Percentiles rank a stretch among this genome's conserved stretches.
phyloP scores from a whole-genome alignment of 1,140 invertebrate genomes.

The Cotesia chilonis region DNA sequence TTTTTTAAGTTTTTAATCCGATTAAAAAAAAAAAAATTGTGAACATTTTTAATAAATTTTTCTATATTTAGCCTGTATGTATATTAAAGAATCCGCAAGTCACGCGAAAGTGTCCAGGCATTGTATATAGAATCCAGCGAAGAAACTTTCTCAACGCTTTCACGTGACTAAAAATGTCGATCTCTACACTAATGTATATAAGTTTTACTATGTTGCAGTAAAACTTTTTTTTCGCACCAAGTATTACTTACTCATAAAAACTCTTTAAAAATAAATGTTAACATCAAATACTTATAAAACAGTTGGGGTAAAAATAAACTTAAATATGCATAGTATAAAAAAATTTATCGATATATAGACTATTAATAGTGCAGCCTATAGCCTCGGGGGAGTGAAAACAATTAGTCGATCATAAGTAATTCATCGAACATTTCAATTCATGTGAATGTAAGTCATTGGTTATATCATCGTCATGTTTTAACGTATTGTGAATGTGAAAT shows the following conservation, averaged over 20 bases:
- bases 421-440: background rate
- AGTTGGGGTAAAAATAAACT: too few relatives aligned
- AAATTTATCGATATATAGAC: too few relatives aligned
- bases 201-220: slow-evolving; percentile 13
- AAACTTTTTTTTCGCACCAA: slow-evolving; percentile 1
- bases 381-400: slow-evolving; percentile 2
- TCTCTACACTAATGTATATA: background rate
- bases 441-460: background rate
- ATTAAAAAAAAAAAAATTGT: too few relatives aligned
- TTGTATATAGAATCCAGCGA: background rate
- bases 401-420: slow-evolving; percentile 11
- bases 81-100: background rate
- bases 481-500: too few relatives aligned
- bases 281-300: too few relatives aligned
- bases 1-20: too few relatives aligned
- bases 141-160: slow-evolving; percentile 19
- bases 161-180: slow-evolving; percentile 12
- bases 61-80: background rate
- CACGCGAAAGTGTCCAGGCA: slow-evolving; percentile 12
- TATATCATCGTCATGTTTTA: too few relatives aligned
- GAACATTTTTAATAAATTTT: background rate
- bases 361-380: background rate
- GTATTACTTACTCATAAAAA: background rate
- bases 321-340: too few relatives aligned
- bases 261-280: background rate